These are phyloP conservation scores for Orthonyx spaldingii DNA, from an alignment of 2,113 vertebrate species.

Conservation along the genomic window DNA sequence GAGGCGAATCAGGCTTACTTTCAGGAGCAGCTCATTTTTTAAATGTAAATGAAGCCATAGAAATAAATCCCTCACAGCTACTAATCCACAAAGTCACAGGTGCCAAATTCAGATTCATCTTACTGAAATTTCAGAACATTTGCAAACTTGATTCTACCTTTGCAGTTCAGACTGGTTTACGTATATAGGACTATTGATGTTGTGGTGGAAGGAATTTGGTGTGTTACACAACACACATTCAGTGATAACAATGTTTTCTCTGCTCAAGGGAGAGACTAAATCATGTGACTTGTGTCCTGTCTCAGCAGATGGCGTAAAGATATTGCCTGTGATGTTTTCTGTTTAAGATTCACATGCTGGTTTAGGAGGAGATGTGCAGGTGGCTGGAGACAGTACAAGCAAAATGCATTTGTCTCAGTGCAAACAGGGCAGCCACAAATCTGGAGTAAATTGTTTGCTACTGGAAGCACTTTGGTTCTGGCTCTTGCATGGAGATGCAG, in stretches of 20 bases:
- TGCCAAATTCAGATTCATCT: neutral
- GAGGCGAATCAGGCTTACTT: neutral
- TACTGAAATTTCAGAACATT: neutral
- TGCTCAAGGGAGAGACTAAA: neutral
- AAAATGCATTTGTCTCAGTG: neutral
- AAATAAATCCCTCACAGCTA: neutral
- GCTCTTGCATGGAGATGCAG: neutral
- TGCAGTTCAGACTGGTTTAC: neutral
- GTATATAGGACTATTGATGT: neutral
- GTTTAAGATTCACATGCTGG: neutral
- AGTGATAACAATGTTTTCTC: neutral
- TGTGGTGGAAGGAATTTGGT: neutral
- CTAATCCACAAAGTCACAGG: neutral
- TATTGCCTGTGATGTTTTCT: neutral
- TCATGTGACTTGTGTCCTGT: neutral
- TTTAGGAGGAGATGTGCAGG: neutral
- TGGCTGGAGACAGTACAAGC: neutral
- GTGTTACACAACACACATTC: neutral
- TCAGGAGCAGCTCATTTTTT: neutral
- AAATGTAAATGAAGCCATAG: neutral
- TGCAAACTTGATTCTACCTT: neutral
- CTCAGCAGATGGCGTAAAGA: neutral
- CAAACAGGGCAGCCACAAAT: neutral
- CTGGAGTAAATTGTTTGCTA: neutral
- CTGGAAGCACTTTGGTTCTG: neutral